Conservation (phyloP, 2,797 vertebrate genomes). For the Betta splendens region DNA sequence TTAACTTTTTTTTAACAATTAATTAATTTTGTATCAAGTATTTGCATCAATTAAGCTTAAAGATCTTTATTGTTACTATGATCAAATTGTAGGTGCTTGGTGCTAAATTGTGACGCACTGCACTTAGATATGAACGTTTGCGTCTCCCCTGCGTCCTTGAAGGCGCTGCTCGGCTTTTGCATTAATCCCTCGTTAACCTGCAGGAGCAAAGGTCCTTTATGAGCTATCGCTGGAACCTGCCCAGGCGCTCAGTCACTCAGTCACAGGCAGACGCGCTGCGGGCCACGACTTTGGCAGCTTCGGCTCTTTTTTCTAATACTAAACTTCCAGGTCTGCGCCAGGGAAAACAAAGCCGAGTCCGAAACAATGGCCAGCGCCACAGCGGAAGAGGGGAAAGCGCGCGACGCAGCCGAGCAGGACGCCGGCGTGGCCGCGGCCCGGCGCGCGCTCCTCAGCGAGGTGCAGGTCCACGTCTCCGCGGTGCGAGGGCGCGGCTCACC, state of each 20-base stretch:
- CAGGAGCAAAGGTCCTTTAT: constrained; percentile 75
- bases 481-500: constrained; percentile 42
- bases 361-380: constrained; percentile 63
- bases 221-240: constrained; percentile 65
- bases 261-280: constrained; percentile 48
- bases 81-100: no score
- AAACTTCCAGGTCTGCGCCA: neutral
- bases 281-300: constrained; percentile 9
- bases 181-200: constrained; percentile 59
- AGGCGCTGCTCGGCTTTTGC: constrained; percentile 5
- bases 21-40: no score
- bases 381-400: constrained; percentile 2
- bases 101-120: no score
- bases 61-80: no score
- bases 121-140: no score
- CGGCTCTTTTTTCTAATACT: constrained; percentile 20
- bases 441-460: constrained; percentile 55
- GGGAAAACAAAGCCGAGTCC: neutral
- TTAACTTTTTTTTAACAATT: no score
- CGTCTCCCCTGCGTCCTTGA: constrained; percentile 38
- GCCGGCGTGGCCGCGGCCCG: constrained; percentile 14
- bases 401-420: constrained; percentile 11
- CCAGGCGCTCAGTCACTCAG: constrained; percentile 46
- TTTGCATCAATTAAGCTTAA: no score
- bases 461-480: constrained; percentile 42